phyloP scores from a whole-genome alignment of 1,140 invertebrate species.

The Anthonomus grandis region DNA sequence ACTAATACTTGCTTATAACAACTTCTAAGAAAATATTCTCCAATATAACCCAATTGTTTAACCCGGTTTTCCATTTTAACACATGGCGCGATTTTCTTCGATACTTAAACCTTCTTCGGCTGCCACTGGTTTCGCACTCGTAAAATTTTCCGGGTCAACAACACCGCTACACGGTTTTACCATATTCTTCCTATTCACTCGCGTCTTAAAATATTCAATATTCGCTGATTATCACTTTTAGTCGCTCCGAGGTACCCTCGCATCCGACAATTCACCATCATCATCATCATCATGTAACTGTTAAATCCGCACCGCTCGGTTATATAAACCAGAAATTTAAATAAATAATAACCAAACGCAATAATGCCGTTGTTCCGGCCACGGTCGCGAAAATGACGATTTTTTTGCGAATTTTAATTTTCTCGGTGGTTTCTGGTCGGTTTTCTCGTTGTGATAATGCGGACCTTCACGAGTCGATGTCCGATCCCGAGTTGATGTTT shows the following conservation, averaged over 20 bases:
- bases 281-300: too few species aligned
- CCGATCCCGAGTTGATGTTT: conserved; percentile 34
- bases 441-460: neutral
- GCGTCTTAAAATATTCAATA: conserved; percentile 29
- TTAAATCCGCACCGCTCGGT: neutral
- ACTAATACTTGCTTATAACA: too few species aligned
- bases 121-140: too few species aligned
- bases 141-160: too few species aligned
- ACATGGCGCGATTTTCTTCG: too few species aligned
- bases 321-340: conserved; percentile 18
- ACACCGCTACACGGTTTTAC: conserved; percentile 13
- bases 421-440: neutral
- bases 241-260: conserved; percentile 20
- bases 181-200: conserved; percentile 20
- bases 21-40: too few species aligned
- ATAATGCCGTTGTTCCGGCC: neutral
- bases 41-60: too few species aligned
- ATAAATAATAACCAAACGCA: neutral
- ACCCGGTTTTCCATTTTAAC: too few species aligned
- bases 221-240: conserved; percentile 22
- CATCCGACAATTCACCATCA: conserved; percentile 24
- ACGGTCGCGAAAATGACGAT: conserved; percentile 5
- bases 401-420: neutral
- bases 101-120: too few species aligned
- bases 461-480: conserved; percentile 33